Conservation (phyloP, 2,113 vertebrate genomes). For the Tragelaphus scriptus region DNA sequence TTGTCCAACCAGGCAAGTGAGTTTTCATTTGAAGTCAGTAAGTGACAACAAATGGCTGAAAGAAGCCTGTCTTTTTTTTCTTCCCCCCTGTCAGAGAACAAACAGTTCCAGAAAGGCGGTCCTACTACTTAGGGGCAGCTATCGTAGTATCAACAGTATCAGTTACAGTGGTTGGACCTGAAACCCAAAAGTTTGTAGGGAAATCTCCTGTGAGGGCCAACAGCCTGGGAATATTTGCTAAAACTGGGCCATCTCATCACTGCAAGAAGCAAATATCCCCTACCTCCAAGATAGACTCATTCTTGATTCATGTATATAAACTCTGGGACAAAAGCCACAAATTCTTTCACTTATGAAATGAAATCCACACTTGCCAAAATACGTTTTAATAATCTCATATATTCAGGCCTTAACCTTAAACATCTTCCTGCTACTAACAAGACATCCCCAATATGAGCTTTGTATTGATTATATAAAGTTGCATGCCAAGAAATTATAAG, state of each 20-base stretch:
- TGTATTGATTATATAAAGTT: constrained; percentile 38
- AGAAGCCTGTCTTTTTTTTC: not conserved
- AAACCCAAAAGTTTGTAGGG: constrained; percentile 4
- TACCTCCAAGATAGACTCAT: constrained; percentile 49
- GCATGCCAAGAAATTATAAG: constrained; percentile 62
- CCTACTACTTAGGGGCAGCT: not conserved
- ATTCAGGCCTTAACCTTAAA: constrained; percentile 69
- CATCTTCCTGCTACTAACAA: constrained; percentile 62
- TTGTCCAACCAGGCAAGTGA: not conserved
- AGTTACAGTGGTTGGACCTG: constrained; percentile 30
- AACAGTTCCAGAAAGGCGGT: not conserved
- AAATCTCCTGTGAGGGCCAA: not conserved
- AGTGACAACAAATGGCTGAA: constrained; percentile 32
- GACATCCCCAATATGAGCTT: constrained; percentile 48
- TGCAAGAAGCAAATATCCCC: constrained; percentile 53
- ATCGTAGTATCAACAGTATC: not conserved
- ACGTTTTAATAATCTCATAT: constrained; percentile 75
- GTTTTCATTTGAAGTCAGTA: constrained; percentile 60
- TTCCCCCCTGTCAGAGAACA: not conserved
- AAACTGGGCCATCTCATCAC: constrained; percentile 30
- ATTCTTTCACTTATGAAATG: constrained; percentile 72
- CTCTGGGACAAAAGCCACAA: constrained; percentile 68
- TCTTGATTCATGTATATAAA: constrained; percentile 56
- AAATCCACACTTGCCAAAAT: constrained; percentile 75
- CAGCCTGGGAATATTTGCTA: constrained; percentile 45